Evolutionary conservation across 2,888 invertebrate species (phyloP).

Genomic region (Abscondita cerata): DNA sequence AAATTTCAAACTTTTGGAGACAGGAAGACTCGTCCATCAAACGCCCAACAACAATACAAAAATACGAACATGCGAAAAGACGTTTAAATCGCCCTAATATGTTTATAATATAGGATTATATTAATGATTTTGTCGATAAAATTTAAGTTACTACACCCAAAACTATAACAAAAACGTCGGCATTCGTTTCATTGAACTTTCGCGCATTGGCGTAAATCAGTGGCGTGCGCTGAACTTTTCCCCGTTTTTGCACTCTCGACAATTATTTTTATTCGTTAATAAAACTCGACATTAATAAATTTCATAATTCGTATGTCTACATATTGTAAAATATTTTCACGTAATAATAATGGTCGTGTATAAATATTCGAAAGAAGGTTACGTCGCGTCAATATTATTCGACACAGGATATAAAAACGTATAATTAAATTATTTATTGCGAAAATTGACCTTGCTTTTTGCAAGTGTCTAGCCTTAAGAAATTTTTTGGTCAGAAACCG

Average conservation of each 20-base stretch:
- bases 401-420: slow-evolving; percentile 17
- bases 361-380: neutral
- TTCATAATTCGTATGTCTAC: too few relatives aligned
- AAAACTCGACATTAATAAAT: too few relatives aligned
- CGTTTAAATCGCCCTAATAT: too few relatives aligned
- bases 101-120: too few relatives aligned
- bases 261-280: too few relatives aligned
- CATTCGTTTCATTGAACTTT: slow-evolving; percentile 7
- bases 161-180: neutral
- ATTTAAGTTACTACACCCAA: too few relatives aligned
- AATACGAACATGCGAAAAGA: too few relatives aligned
- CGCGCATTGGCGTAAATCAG: slow-evolving; percentile 12
- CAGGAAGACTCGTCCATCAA: too few relatives aligned
- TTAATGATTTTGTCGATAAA: too few relatives aligned
- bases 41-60: too few relatives aligned
- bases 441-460: slow-evolving; percentile 21
- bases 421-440: slow-evolving; percentile 12
- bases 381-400: slow-evolving; percentile 10
- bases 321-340: neutral
- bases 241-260: too few relatives aligned
- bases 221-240: neutral
- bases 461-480: slow-evolving; percentile 20
- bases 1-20: too few relatives aligned
- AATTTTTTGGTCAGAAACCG: slow-evolving; percentile 4
- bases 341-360: neutral